Percentiles rank a stretch among this genome's conserved stretches.
Conservation (phyloP, 2,113 vertebrate genomes). For the Prinia subflava region DNA sequence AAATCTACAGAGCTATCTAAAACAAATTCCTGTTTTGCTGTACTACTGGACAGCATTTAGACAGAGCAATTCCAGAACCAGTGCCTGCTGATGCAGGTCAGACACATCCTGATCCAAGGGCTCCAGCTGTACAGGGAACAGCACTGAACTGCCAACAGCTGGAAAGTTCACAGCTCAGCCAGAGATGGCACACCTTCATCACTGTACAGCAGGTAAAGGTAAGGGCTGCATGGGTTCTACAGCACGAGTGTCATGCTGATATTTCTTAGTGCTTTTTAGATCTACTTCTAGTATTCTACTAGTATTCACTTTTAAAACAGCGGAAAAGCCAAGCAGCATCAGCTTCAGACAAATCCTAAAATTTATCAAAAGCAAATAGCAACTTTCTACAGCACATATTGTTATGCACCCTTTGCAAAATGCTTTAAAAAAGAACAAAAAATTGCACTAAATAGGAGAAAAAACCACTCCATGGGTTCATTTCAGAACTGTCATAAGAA, state of each 20-base stretch:
- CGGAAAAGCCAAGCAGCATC: neutral
- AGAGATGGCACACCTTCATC: neutral
- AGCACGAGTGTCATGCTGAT: accelerated
- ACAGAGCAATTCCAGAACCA: neutral
- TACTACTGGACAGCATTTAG: neutral
- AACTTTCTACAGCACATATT: neutral
- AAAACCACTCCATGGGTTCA: neutral
- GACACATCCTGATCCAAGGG: neutral
- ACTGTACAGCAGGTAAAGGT: accelerated
- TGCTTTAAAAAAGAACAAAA: neutral
- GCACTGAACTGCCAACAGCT: neutral
- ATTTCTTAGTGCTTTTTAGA: neutral
- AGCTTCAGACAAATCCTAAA: neutral
- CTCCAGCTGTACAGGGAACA: neutral
- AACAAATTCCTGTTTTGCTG: neutral
- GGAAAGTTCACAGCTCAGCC: neutral
- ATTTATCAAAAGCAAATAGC: neutral
- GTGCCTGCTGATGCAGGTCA: neutral
- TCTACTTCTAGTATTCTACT: neutral
- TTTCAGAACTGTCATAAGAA: neutral
- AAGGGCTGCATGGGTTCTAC: accelerated
- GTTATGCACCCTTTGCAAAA: neutral
- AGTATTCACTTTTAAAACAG: neutral
- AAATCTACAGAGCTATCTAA: neutral
- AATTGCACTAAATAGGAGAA: neutral